A percentile compares a stretch with the other conserved stretches of the same genome.
These are phyloP conservation scores for Panthera leo DNA, from an alignment of 2,113 vertebrate species.

Conservation along the genomic window DNA sequence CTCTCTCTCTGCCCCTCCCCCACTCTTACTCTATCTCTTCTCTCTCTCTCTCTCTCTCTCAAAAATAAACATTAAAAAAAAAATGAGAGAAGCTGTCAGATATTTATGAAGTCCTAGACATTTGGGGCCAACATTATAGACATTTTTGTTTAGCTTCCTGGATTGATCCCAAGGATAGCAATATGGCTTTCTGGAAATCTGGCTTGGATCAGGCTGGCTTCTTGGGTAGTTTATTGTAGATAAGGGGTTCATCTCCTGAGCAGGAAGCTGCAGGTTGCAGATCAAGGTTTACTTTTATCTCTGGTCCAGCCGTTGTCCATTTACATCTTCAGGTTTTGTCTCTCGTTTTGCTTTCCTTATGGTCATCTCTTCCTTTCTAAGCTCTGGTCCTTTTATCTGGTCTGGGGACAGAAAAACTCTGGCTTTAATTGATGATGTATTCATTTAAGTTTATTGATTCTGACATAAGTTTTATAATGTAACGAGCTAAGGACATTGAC, in stretches of 20 bases:
- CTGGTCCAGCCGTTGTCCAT: neutral
- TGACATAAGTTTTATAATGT: neutral
- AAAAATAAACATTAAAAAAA: no score
- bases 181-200: neutral
- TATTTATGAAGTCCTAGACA: neutral
- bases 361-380: neutral
- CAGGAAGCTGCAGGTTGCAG: neutral
- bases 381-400: neutral
- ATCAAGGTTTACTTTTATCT: neutral
- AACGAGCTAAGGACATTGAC: neutral
- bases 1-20: no score
- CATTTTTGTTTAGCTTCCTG: neutral
- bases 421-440: neutral
- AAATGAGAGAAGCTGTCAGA: neutral
- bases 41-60: no score
- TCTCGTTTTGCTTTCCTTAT: neutral
- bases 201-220: neutral
- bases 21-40: no score
- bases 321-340: neutral
- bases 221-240: neutral
- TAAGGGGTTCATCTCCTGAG: neutral
- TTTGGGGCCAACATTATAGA: neutral
- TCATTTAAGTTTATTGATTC: neutral
- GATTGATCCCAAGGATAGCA: neutral
- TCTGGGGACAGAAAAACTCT: neutral